Evolutionary conservation across 2,113 vertebrate species (phyloP).

Genomic region (Phrynosoma blainvillii): DNA sequence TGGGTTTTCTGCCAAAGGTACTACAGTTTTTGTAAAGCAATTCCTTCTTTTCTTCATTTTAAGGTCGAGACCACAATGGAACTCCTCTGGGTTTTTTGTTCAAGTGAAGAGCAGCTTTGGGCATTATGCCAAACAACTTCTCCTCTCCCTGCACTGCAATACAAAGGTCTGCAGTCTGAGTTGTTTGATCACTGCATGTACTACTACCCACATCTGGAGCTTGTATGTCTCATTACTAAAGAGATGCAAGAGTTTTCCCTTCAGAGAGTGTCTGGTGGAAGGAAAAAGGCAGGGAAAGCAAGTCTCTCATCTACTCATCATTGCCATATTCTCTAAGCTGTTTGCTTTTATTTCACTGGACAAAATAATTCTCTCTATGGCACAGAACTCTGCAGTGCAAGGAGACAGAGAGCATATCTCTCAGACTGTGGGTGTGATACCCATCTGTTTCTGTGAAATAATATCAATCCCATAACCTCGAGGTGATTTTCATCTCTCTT

Average conservation of each 20-base stretch:
- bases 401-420: background rate
- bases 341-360: background rate
- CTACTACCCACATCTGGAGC: background rate
- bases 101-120: background rate
- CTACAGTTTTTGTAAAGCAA: background rate
- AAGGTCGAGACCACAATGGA: background rate
- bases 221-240: background rate
- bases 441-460: conserved; percentile 5
- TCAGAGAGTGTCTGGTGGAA: background rate
- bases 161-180: background rate
- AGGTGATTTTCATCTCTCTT: conserved; percentile 9
- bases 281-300: background rate
- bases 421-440: background rate
- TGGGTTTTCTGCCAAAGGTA: background rate
- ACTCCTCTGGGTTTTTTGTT: background rate
- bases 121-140: background rate
- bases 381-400: background rate
- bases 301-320: background rate
- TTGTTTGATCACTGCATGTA: background rate
- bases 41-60: background rate
- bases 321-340: background rate
- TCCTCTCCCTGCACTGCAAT: background rate
- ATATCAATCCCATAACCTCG: conserved; percentile 3
- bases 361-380: background rate
- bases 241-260: background rate